These are phyloP conservation scores for Thermophis baileyi DNA, from an alignment of 2,113 vertebrate genomes.

Conservation along the genomic window DNA sequence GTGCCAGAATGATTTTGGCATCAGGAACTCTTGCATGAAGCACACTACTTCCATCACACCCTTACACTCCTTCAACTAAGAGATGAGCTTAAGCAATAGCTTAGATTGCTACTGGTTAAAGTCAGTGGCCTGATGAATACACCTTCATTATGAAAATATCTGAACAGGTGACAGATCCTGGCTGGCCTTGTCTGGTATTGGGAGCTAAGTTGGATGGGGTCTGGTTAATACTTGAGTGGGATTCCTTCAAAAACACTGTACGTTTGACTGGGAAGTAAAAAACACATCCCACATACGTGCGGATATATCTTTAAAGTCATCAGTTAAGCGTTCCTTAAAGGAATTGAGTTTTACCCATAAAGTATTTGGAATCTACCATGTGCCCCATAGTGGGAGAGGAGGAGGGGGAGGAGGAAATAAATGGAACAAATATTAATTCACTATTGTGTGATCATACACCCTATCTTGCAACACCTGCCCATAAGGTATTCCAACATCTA, in stretches of 20 bases:
- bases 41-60: background rate
- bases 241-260: background rate
- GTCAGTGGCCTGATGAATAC: background rate
- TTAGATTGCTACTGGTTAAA: background rate
- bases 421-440: background rate
- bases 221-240: background rate
- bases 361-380: background rate
- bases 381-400: background rate
- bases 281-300: background rate
- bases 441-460: background rate
- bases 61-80: background rate
- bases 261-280: background rate
- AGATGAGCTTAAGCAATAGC: background rate
- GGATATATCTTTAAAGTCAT: background rate
- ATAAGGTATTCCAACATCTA: background rate
- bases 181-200: background rate
- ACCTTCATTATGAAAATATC: background rate
- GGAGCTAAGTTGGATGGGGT: background rate
- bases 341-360: background rate
- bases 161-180: background rate
- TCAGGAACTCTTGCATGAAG: background rate
- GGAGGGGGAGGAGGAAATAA: background rate
- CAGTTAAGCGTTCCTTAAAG: background rate
- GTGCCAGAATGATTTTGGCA: background rate
- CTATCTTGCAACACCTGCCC: background rate